Evolutionary conservation across 2,113 vertebrate genomes (phyloP).

Genomic region (Terrapene triunguis): DNA sequence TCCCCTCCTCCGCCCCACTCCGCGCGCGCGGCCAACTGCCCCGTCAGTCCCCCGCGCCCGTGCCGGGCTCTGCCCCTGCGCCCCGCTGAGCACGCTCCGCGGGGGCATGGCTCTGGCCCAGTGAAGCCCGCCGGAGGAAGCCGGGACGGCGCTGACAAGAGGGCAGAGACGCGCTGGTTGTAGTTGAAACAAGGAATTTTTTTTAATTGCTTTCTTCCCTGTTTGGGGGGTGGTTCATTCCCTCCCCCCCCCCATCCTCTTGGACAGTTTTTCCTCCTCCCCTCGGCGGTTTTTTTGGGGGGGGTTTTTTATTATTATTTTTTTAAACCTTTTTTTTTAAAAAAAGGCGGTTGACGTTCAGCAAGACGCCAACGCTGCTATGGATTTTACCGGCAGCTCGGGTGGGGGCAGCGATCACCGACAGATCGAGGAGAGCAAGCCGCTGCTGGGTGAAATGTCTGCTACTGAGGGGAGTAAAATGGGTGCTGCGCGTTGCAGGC

Average conservation of each 20-base stretch:
- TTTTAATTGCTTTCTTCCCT: not conserved
- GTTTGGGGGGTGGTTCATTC: constrained; percentile 12
- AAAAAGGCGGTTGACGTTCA: not conserved
- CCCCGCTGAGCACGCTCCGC: not conserved
- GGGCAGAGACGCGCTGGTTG: not conserved
- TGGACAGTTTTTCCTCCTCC: not conserved
- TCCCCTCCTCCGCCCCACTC: not conserved
- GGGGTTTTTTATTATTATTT: not conserved
- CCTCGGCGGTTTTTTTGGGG: not conserved
- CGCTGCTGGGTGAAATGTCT: constrained; percentile 91
- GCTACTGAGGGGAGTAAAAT: constrained; percentile 85
- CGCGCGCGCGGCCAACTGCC: not conserved
- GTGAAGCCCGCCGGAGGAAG: constrained; percentile 51
- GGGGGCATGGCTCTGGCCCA: constrained; percentile 60
- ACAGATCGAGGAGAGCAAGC: constrained; percentile 93
- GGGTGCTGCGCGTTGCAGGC: constrained; percentile 90
- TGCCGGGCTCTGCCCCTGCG: constrained; percentile 42
- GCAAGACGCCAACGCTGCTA: constrained; percentile 65
- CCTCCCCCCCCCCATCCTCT: constrained; percentile 54
- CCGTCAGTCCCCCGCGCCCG: constrained; percentile 45
- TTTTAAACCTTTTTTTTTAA: not conserved
- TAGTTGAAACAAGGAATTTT: constrained; percentile 40
- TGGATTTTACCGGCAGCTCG: constrained; percentile 90
- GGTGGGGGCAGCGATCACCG: constrained; percentile 87
- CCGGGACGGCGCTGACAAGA: constrained; percentile 14